These are phyloP conservation scores for Actinopyga echinites DNA, from an alignment of 53 echinoderm and acorn worm genomes.

Conservation along the genomic window DNA sequence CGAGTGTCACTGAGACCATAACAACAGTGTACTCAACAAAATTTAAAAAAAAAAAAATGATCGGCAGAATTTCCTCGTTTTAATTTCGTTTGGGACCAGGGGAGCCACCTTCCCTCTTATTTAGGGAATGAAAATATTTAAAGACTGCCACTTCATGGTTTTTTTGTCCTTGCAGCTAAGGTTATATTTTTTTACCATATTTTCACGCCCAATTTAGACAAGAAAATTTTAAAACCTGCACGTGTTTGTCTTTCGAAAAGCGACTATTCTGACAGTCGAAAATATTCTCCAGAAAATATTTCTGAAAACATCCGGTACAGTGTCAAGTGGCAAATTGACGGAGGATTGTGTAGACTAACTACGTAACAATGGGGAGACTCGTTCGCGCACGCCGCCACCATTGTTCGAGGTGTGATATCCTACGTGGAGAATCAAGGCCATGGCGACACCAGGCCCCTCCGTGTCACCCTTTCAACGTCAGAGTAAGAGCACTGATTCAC, in stretches of 20 bases:
- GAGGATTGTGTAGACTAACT: constrained; percentile 23
- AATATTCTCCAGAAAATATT: constrained; percentile 20
- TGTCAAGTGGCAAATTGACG: constrained; percentile 24
- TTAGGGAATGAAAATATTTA: too few relatives aligned
- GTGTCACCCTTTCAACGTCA: constrained; percentile 2
- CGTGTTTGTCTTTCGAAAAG: constrained; percentile 18
- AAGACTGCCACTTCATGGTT: too few relatives aligned
- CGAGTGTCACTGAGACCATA: too few relatives aligned
- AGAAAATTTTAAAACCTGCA: background rate
- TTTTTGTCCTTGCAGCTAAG: too few relatives aligned
- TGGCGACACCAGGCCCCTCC: constrained; percentile 29
- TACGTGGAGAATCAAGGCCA: constrained; percentile 7
- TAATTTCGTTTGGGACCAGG: too few relatives aligned
- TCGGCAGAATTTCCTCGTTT: too few relatives aligned
- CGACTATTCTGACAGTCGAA: constrained; percentile 14
- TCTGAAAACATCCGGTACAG: constrained; percentile 27
- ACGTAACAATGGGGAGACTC: constrained; percentile 12
- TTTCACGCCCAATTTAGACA: too few relatives aligned
- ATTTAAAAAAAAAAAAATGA: too few relatives aligned
- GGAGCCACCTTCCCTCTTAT: too few relatives aligned
- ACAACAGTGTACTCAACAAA: too few relatives aligned
- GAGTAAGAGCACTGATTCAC: background rate
- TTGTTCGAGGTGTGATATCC: constrained; percentile 29
- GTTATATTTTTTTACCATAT: too few relatives aligned
- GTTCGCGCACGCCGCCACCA: constrained; percentile 11